These are phyloP conservation scores for Panurus biarmicus DNA, from an alignment of 2,113 vertebrate genomes.

Conservation along the genomic window DNA sequence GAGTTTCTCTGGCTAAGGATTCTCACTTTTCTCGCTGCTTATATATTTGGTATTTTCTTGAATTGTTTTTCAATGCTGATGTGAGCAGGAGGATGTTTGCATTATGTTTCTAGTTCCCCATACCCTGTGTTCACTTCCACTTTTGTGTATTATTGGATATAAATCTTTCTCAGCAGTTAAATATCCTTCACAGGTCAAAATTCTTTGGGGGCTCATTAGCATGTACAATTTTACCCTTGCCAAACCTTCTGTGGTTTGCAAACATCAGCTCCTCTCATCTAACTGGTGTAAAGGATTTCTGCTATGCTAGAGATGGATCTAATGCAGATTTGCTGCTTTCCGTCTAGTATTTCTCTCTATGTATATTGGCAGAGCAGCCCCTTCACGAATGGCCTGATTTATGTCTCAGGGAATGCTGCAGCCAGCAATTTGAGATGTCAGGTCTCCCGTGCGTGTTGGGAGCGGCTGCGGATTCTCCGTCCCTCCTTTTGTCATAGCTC, in stretches of 20 bases:
- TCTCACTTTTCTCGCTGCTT: background rate
- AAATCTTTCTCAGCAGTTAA: conserved; percentile 45
- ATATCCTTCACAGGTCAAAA: conserved; percentile 44
- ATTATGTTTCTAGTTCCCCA: background rate
- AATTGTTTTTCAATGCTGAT: background rate
- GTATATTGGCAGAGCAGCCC: conserved; percentile 16
- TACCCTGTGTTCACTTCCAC: background rate
- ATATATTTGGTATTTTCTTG: background rate
- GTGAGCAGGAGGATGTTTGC: background rate
- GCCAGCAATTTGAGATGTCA: conserved; percentile 4
- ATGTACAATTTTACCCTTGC: conserved; percentile 17
- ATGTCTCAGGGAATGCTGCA: background rate
- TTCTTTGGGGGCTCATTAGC: conserved; percentile 41
- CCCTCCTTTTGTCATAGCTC: background rate
- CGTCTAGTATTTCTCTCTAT: conserved; percentile 27
- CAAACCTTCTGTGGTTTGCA: conserved; percentile 47
- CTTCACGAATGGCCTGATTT: conserved; percentile 36
- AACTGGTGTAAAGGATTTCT: conserved; percentile 31
- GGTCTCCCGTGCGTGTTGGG: background rate
- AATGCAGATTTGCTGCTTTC: conserved; percentile 46
- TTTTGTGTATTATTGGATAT: conserved; percentile 24
- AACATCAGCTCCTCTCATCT: conserved; percentile 44
- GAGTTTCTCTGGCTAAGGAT: background rate
- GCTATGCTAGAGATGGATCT: conserved; percentile 15
- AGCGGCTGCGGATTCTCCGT: background rate